Conservation (phyloP, 2,797 vertebrate genomes). For the Periophthalmus magnuspinnatus region DNA sequence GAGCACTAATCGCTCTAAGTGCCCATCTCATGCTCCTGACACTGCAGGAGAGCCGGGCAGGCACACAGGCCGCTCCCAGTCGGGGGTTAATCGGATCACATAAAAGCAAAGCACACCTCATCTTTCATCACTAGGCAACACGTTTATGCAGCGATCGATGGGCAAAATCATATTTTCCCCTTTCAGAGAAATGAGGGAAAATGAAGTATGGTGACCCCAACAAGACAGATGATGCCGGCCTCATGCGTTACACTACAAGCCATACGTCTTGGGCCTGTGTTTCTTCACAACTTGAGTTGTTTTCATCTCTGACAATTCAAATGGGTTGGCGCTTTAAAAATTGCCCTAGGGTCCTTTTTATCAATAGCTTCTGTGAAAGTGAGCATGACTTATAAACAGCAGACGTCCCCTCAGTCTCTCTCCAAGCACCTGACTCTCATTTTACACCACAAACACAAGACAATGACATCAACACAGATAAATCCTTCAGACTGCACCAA, state of each 20-base stretch:
- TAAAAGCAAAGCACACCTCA: slow-evolving; percentile 68
- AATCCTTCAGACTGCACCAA: slow-evolving; percentile 9
- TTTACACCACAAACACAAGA: slow-evolving; percentile 17
- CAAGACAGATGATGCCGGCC: slow-evolving; percentile 53
- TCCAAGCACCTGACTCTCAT: slow-evolving; percentile 34
- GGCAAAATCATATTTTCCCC: slow-evolving; percentile 72
- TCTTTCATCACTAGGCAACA: slow-evolving; percentile 74
- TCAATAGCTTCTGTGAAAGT: slow-evolving; percentile 38
- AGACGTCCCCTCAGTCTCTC: slow-evolving; percentile 15
- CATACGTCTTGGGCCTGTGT: slow-evolving; percentile 38
- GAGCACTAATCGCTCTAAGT: slow-evolving; percentile 68
- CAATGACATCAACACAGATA: slow-evolving; percentile 16
- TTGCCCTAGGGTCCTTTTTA: slow-evolving; percentile 43
- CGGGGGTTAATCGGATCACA: slow-evolving; percentile 74
- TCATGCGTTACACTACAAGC: slow-evolving; percentile 47
- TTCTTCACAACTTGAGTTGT: slow-evolving; percentile 42
- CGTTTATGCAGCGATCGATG: slow-evolving; percentile 74
- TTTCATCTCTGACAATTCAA: slow-evolving; percentile 46
- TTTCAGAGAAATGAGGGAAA: slow-evolving; percentile 72
- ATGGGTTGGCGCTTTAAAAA: slow-evolving; percentile 34
- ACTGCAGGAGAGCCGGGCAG: slow-evolving; percentile 39
- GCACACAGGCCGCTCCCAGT: slow-evolving; percentile 48
- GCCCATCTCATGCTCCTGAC: slow-evolving; percentile 61
- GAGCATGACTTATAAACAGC: slow-evolving; percentile 35
- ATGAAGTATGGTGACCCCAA: slow-evolving; percentile 60